phyloP scores from a whole-genome alignment of 2,888 invertebrate genomes.

The Drosophila fungiperda region DNA sequence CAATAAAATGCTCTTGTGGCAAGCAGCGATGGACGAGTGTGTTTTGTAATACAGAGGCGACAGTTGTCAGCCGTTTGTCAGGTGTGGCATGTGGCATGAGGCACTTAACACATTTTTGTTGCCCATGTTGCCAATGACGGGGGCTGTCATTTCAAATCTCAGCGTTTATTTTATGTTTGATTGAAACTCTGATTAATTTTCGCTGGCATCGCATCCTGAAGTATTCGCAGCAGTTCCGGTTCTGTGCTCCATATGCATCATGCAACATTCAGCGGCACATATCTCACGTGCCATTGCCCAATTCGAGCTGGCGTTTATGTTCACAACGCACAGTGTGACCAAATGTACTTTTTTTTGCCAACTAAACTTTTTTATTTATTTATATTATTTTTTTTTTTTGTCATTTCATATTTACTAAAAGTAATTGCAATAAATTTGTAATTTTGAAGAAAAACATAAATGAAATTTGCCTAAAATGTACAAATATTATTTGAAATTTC shows the following conservation, averaged over 20 bases:
- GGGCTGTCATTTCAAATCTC: slow-evolving; percentile 67
- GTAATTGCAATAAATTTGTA: not conserved
- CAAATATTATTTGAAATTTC: not conserved
- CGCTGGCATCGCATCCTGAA: slow-evolving; percentile 25
- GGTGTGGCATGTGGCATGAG: slow-evolving; percentile 41
- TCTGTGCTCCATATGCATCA: slow-evolving; percentile 21
- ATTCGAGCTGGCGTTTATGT: slow-evolving; percentile 49
- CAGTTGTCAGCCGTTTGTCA: slow-evolving; percentile 43
- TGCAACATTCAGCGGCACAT: slow-evolving; percentile 22
- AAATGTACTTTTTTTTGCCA: not conserved
- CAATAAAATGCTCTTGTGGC: slow-evolving; percentile 27
- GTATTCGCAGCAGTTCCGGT: slow-evolving; percentile 10
- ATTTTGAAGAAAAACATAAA: not conserved
- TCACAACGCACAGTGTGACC: slow-evolving; percentile 20
- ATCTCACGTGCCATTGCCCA: slow-evolving; percentile 55
- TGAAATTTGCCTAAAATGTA: not conserved
- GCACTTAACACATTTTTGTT: slow-evolving; percentile 62
- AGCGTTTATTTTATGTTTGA: slow-evolving; percentile 75
- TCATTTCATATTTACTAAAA: not conserved
- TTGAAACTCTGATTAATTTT: slow-evolving; percentile 79
- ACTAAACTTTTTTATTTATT: not conserved
- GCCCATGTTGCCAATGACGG: slow-evolving; percentile 19
- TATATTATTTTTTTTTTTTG: not conserved
- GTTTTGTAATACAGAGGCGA: slow-evolving; percentile 12
- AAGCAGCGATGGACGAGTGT: not conserved